Evolutionary conservation across 2,797 vertebrate genomes (phyloP).

Genomic region (Girardinus metallicus): DNA sequence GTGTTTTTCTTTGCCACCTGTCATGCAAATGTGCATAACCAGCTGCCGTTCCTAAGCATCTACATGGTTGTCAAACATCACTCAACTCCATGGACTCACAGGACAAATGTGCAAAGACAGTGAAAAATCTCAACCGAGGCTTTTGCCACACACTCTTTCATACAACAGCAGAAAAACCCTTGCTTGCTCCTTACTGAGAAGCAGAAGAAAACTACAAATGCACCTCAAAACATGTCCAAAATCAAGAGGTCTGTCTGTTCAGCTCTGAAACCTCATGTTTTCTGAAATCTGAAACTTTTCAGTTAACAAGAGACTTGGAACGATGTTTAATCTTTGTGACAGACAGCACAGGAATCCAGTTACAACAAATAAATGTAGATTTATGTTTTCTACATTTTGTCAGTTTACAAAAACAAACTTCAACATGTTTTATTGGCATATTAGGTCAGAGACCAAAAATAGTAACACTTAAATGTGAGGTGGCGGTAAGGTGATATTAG

Average conservation of each 20-base stretch:
- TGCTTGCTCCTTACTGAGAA: conserved; percentile 33
- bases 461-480: background rate
- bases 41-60: conserved; percentile 22
- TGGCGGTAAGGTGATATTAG: background rate
- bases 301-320: conserved; percentile 49
- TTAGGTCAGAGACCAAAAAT: background rate
- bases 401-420: background rate
- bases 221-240: conserved; percentile 55
- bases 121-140: conserved; percentile 17
- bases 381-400: background rate
- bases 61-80: conserved; percentile 28
- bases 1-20: conserved; percentile 54
- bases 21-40: conserved; percentile 46
- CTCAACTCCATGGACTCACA: conserved; percentile 20
- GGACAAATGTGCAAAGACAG: conserved; percentile 28
- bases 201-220: conserved; percentile 40
- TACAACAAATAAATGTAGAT: background rate
- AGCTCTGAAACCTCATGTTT: conserved; percentile 47
- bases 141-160: conserved; percentile 17
- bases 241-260: conserved; percentile 51
- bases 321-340: conserved; percentile 55
- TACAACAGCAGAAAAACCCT: conserved; percentile 9
- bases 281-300: conserved; percentile 47
- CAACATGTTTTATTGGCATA: background rate
- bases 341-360: conserved; percentile 42